phyloP scores from a whole-genome alignment of 2,888 invertebrate species.

The Apantesis nais region DNA sequence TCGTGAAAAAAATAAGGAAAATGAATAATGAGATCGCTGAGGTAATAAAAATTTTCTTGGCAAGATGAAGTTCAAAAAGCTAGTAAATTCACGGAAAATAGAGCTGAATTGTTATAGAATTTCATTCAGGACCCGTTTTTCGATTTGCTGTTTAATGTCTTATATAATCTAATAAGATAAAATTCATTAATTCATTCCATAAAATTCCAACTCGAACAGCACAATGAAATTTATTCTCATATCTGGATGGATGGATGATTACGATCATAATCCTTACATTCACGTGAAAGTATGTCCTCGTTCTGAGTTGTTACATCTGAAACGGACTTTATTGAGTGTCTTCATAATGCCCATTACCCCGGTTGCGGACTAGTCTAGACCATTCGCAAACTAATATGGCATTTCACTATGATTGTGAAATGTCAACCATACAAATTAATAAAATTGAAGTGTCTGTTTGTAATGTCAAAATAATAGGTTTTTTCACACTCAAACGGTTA shows the following conservation, averaged over 20 bases:
- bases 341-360: background rate
- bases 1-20: too few species aligned
- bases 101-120: background rate
- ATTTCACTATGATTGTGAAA: background rate
- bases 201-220: too few species aligned
- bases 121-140: background rate
- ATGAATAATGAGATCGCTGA: too few species aligned
- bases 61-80: background rate
- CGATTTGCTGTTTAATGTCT: too few species aligned
- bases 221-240: background rate
- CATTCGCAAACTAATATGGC: background rate
- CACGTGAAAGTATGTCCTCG: constrained; percentile 1
- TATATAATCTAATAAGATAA: too few species aligned
- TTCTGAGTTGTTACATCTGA: constrained; percentile 1
- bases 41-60: too few species aligned
- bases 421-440: too few species aligned
- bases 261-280: background rate
- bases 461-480: too few species aligned
- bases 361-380: background rate
- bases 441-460: too few species aligned
- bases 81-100: background rate
- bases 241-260: background rate
- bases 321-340: background rate
- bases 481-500: too few species aligned
- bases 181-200: too few species aligned